Evolutionary conservation across 2,888 invertebrate genomes (phyloP).

Genomic region (Pseudococcus viburni): DNA sequence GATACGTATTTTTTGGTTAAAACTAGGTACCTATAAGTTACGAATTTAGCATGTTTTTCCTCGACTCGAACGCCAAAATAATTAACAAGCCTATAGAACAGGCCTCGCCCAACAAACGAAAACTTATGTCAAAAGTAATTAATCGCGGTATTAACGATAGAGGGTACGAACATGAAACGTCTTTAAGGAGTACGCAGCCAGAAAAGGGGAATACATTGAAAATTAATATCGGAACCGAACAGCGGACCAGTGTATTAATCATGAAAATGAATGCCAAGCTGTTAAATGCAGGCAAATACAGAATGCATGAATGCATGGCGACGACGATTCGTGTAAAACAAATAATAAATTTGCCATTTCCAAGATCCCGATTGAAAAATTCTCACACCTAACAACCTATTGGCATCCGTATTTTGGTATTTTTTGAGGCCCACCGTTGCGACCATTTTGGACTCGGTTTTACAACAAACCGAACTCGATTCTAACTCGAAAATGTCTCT

Average conservation of each 20-base stretch:
- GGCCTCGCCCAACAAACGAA: constrained; percentile 41
- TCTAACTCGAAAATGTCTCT: too few species aligned
- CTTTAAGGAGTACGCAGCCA: constrained; percentile 1
- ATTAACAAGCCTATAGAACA: constrained; percentile 14
- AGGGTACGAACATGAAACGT: constrained; percentile 10
- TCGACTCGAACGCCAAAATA: constrained; percentile 17
- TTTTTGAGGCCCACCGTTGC: too few species aligned
- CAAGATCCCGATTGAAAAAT: not conserved
- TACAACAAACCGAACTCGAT: too few species aligned
- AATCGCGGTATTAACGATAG: constrained; percentile 30
- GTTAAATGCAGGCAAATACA: constrained; percentile 61
- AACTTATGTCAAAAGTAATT: constrained; percentile 58
- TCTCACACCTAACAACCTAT: not conserved
- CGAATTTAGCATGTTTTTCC: not conserved
- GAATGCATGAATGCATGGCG: constrained; percentile 17
- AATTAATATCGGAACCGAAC: constrained; percentile 63
- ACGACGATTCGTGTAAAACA: constrained; percentile 7
- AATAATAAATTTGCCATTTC: not conserved
- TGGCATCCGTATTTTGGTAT: not conserved
- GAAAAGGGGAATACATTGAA: constrained; percentile 43
- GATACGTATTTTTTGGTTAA: constrained; percentile 15
- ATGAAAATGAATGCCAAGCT: constrained; percentile 60
- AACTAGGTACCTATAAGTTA: constrained; percentile 19
- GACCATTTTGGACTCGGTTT: too few species aligned
- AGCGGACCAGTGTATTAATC: constrained; percentile 58